Evolutionary conservation across 1,140 invertebrate genomes (phyloP).

Genomic region (Eubasilissa regina): DNA sequence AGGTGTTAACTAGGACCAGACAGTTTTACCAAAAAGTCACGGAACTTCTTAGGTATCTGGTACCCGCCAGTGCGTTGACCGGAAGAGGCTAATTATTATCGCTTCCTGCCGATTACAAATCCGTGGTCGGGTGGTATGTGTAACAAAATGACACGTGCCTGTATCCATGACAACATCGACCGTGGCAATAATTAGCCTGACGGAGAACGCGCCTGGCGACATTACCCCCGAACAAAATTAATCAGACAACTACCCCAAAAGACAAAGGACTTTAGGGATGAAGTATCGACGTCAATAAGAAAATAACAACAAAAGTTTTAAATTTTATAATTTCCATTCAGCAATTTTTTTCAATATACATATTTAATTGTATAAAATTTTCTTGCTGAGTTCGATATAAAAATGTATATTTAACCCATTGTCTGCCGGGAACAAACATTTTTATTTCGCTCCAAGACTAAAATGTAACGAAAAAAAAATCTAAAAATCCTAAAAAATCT

Average conservation of each 20-base stretch:
- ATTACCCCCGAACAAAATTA: constrained; percentile 38
- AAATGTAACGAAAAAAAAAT: too few species aligned
- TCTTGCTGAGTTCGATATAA: too few species aligned
- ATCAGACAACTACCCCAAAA: not conserved
- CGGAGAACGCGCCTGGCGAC: constrained; percentile 30
- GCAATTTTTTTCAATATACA: too few species aligned
- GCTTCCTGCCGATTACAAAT: constrained; percentile 39
- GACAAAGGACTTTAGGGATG: constrained; percentile 4
- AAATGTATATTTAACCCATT: too few species aligned
- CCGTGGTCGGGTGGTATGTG: constrained; percentile 31
- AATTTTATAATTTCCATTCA: too few species aligned
- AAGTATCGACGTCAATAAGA: not conserved
- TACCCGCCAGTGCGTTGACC: constrained; percentile 27
- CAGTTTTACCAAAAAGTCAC: too few species aligned
- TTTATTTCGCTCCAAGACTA: too few species aligned
- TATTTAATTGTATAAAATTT: too few species aligned
- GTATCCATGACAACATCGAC: constrained; percentile 60
- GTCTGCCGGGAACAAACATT: too few species aligned
- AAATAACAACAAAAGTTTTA: too few species aligned
- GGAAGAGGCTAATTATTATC: constrained; percentile 57
- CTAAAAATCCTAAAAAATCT: too few species aligned
- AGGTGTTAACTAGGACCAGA: too few species aligned
- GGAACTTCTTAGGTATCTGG: not conserved
- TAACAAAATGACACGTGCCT: constrained; percentile 53
- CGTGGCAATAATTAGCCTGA: constrained; percentile 54